Evolutionary conservation across 2,113 vertebrate species (phyloP).

Genomic region (Phodopus roborovskii): DNA sequence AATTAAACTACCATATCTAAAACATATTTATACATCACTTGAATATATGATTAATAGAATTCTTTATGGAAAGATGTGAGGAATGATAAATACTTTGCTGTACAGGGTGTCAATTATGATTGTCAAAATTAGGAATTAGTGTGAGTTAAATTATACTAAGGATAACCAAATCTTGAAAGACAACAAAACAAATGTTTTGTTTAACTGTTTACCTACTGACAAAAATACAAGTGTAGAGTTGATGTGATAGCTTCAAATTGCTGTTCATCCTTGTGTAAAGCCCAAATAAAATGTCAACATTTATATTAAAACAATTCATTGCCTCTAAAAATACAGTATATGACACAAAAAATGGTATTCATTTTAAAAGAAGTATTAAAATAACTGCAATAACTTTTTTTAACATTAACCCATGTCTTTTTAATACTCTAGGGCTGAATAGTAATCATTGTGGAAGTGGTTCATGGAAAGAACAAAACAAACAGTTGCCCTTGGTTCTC

Average conservation of each 20-base stretch:
- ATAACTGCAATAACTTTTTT: slow-evolving; percentile 25
- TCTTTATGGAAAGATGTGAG: not conserved
- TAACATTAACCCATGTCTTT: not conserved
- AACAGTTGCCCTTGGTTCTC: slow-evolving; percentile 27
- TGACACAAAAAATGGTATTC: slow-evolving; percentile 29
- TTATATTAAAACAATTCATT: slow-evolving; percentile 62
- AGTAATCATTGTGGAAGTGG: not conserved
- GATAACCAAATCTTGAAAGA: slow-evolving; percentile 35
- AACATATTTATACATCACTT: not conserved
- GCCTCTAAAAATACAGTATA: not conserved
- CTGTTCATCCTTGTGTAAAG: not conserved
- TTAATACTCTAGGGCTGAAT: not conserved
- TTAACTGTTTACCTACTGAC: not conserved
- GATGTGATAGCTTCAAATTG: slow-evolving; percentile 52
- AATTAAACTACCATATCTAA: not conserved
- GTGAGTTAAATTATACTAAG: slow-evolving; percentile 42
- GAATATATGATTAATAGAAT: not conserved
- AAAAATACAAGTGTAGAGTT: slow-evolving; percentile 26
- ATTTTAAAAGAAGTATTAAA: slow-evolving; percentile 38
- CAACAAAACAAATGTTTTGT: slow-evolving; percentile 11
- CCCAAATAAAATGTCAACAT: slow-evolving; percentile 26
- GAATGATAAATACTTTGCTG: not conserved
- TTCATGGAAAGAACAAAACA: slow-evolving; percentile 6
- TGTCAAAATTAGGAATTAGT: not conserved
- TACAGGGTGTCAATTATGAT: not conserved